Conservation (phyloP, 2,888 invertebrate genomes). For the Zygothrica quintamaculata region DNA sequence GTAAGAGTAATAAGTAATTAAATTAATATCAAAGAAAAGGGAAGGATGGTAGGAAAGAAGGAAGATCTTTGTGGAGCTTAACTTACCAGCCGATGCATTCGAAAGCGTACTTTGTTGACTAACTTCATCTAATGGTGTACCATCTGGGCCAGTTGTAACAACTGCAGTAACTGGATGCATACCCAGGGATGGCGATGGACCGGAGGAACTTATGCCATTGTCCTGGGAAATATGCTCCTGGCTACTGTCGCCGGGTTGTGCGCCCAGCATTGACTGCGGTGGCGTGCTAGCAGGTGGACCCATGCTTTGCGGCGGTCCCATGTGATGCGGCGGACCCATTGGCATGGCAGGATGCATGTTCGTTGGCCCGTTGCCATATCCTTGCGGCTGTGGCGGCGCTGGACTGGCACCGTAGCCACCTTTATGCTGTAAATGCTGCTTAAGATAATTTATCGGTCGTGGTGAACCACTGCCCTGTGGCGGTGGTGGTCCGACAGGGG, state of each 20-base stretch:
- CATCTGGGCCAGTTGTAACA: constrained; percentile 95
- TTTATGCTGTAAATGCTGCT: constrained; percentile 90
- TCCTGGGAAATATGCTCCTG: constrained; percentile 86
- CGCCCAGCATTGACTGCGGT: constrained; percentile 82
- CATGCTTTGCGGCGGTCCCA: constrained; percentile 87
- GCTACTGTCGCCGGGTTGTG: constrained; percentile 72
- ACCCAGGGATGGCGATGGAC: constrained; percentile 83
- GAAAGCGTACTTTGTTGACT: constrained; percentile 96
- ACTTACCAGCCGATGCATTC: constrained; percentile 94
- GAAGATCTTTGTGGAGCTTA: too few species aligned
- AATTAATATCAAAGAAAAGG: too few species aligned
- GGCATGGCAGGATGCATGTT: constrained; percentile 86
- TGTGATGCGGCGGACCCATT: constrained; percentile 86
- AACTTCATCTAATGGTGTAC: constrained; percentile 94
- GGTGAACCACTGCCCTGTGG: constrained; percentile 85
- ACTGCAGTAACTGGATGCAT: constrained; percentile 92
- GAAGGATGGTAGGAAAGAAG: too few species aligned
- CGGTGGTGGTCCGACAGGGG: constrained; percentile 82
- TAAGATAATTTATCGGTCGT: constrained; percentile 88
- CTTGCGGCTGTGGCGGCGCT: constrained; percentile 86
- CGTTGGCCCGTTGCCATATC: constrained; percentile 84
- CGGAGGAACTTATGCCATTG: constrained; percentile 86
- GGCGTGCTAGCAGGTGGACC: constrained; percentile 87
- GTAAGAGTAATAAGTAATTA: too few species aligned
- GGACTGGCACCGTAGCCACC: constrained; percentile 86